These are phyloP conservation scores for Struthidea cinerea DNA, from an alignment of 2,113 vertebrate genomes.

Conservation along the genomic window DNA sequence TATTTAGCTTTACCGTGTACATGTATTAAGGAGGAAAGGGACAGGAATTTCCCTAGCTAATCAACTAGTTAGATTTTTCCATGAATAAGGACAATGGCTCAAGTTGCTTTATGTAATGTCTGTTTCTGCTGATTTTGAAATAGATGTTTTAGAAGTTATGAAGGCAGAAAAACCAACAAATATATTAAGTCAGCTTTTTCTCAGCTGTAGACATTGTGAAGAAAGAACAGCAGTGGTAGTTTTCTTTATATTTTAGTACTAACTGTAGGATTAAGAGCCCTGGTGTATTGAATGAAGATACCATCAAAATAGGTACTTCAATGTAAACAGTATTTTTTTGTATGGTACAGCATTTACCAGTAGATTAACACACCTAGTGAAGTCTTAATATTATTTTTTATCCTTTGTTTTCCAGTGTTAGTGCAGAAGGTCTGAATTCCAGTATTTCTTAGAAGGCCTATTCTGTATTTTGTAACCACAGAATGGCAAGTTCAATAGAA, in stretches of 20 bases:
- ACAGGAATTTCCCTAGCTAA: not conserved
- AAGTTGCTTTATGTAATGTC: not conserved
- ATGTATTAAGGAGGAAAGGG: not conserved
- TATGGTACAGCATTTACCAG: not conserved
- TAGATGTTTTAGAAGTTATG: not conserved
- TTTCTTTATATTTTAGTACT: not conserved
- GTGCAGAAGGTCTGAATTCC: not conserved
- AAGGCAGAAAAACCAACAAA: not conserved
- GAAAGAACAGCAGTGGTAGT: not conserved
- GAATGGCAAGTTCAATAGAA: not conserved
- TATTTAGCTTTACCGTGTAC: not conserved
- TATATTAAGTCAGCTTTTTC: not conserved
- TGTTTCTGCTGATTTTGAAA: not conserved
- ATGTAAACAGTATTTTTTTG: not conserved
- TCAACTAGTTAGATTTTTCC: not conserved
- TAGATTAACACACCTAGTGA: not conserved
- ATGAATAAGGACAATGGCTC: not conserved
- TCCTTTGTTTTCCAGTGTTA: not conserved
- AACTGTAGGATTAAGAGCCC: not conserved
- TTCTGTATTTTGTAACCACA: not conserved
- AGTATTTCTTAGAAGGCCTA: not conserved
- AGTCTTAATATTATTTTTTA: not conserved
- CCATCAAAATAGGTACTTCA: not conserved
- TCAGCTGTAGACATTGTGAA: not conserved
- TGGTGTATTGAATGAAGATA: not conserved